Percentiles rank a stretch among this genome's conserved stretches.
Evolutionary conservation across 2,888 invertebrate species (phyloP).

Genomic region (Pseudococcus longispinus): DNA sequence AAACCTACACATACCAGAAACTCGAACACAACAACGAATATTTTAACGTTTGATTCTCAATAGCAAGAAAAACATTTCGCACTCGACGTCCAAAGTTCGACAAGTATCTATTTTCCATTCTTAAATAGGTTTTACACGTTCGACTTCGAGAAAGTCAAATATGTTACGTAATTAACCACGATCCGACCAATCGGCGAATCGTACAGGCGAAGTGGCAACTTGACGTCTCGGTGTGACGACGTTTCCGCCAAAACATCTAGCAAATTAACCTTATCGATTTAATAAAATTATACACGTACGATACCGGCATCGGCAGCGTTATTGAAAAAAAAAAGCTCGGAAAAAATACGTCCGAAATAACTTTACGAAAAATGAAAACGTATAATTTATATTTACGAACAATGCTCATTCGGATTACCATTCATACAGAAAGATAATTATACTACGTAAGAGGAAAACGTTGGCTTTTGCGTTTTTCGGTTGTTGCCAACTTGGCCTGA

Average conservation of each 20-base stretch:
- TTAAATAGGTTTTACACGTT: neutral
- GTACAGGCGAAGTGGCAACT: neutral
- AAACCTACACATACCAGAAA: neutral
- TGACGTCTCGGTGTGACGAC: neutral
- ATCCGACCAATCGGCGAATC: neutral
- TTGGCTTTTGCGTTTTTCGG: slow-evolving; percentile 7
- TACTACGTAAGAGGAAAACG: slow-evolving; percentile 26
- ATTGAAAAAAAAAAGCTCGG: neutral
- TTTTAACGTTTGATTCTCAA: neutral
- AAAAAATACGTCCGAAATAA: neutral
- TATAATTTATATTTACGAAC: slow-evolving; percentile 30
- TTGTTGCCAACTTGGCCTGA: slow-evolving; percentile 35
- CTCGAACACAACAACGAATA: neutral
- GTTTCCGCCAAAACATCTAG: neutral
- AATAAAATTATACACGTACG: neutral
- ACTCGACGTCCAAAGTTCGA: neutral
- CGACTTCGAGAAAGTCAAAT: neutral
- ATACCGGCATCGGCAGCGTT: neutral
- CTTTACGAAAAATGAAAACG: neutral
- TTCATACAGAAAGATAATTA: slow-evolving; percentile 18
- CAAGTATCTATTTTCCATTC: neutral
- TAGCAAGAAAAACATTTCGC: neutral
- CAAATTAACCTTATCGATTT: slow-evolving; percentile 2
- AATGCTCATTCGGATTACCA: slow-evolving; percentile 5
- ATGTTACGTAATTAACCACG: neutral